Percentiles rank a stretch among this genome's conserved stretches.
phyloP scores from a whole-genome alignment of 2,113 vertebrate genomes.

The Thinocorus orbignyianus region DNA sequence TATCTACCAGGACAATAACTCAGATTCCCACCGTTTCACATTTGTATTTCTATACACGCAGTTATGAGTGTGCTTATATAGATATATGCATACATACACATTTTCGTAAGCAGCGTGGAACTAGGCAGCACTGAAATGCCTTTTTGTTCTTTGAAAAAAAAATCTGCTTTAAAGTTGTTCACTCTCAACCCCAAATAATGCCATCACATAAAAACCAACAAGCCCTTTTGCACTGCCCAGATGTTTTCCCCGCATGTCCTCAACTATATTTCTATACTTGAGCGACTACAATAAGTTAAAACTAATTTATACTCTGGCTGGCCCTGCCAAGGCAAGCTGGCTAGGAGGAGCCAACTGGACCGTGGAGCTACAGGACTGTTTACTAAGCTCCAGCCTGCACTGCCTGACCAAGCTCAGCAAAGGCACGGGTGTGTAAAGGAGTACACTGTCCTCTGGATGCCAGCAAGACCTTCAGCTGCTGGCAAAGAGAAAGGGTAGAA shows the following conservation, averaged over 20 bases:
- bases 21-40: not conserved
- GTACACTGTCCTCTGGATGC: fast-evolving
- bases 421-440: not conserved
- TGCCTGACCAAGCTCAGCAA: not conserved
- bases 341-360: conserved; percentile 14
- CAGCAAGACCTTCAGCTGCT: not conserved
- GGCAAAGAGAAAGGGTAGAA: not conserved
- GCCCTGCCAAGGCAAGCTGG: not conserved
- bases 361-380: not conserved
- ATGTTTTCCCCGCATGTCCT: not conserved
- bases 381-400: not conserved
- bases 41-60: fast-evolving
- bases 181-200: not conserved
- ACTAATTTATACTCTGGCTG: conserved; percentile 14
- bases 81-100: not conserved
- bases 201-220: conserved; percentile 25
- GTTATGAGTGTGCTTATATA: fast-evolving
- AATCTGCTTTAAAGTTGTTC: not conserved
- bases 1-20: not conserved
- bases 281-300: conserved; percentile 3
- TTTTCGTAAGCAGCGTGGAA: not conserved
- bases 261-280: conserved; percentile 40
- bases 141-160: not conserved
- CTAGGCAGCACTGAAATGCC: not conserved
- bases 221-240: conserved; percentile 6